Percentiles rank a stretch among this genome's conserved stretches.
Conservation (phyloP, 64 coral and sea anemone genomes). For the Dendrophyllia cribrosa region DNA sequence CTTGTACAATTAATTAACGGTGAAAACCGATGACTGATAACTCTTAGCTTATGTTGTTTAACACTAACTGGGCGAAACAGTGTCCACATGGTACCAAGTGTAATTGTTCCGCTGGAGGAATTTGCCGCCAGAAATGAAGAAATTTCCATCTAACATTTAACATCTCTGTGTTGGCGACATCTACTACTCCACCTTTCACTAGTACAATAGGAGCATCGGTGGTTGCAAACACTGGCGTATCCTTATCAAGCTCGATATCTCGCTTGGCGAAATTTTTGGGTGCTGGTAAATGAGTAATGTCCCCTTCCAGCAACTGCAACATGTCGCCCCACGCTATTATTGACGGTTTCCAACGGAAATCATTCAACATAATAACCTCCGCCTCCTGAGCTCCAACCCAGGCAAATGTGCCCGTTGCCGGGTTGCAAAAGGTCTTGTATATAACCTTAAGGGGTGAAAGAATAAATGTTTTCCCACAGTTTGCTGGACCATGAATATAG, state of each 20-base stretch:
- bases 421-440: slow-evolving; percentile 57
- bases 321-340: slow-evolving; percentile 71
- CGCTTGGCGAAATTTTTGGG: slow-evolving; percentile 55
- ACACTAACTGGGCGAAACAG: too few relatives aligned
- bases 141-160: too few relatives aligned
- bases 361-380: slow-evolving; percentile 63
- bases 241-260: slow-evolving; percentile 44
- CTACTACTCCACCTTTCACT: too few relatives aligned
- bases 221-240: too few relatives aligned
- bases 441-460: slow-evolving; percentile 54
- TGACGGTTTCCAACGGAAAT: slow-evolving; percentile 60
- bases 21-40: too few relatives aligned
- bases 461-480: slow-evolving; percentile 66
- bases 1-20: too few relatives aligned
- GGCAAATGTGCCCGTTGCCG: slow-evolving; percentile 63
- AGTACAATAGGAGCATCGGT: too few relatives aligned
- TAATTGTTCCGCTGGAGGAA: too few relatives aligned
- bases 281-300: slow-evolving; percentile 49
- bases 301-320: slow-evolving; percentile 61
- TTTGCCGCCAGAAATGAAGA: too few relatives aligned
- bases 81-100: too few relatives aligned
- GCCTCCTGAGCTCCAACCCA: slow-evolving; percentile 63
- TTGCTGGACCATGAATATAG: slow-evolving; percentile 50
- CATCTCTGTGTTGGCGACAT: too few relatives aligned
- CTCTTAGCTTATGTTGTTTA: too few relatives aligned